Conservation (phyloP, 2,113 vertebrate species). For the Tyrannus savana region DNA sequence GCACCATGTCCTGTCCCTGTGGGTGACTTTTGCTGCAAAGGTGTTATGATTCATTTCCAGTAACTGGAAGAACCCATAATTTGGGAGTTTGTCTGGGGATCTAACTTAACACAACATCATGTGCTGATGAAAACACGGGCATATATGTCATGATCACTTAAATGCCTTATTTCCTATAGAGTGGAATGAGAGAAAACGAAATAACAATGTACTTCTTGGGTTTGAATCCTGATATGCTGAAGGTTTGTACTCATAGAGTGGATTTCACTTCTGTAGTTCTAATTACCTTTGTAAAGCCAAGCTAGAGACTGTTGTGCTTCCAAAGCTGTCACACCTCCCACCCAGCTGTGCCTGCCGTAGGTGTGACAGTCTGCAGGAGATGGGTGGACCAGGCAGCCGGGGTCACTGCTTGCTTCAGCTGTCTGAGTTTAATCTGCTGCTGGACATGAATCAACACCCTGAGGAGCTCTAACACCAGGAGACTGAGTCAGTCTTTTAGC, state of each 20-base stretch:
- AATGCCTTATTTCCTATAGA: neutral
- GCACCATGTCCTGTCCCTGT: neutral
- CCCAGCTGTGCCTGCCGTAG: neutral
- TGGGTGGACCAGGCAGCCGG: neutral
- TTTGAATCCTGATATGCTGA: neutral
- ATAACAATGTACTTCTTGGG: neutral
- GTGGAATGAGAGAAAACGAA: neutral
- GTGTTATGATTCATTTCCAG: neutral
- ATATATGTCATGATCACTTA: neutral
- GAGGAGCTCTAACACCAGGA: conserved; percentile 4
- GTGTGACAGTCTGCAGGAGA: conserved; percentile 12
- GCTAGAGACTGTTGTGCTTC: neutral
- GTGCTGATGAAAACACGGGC: neutral
- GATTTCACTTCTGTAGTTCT: neutral
- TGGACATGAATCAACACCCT: conserved; percentile 40
- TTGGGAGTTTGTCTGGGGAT: neutral
- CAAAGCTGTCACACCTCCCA: neutral
- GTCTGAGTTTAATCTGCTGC: neutral
- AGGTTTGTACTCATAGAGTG: neutral
- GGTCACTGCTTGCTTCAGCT: neutral
- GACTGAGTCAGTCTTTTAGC: conserved; percentile 35
- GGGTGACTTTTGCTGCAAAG: neutral
- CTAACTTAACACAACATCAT: neutral
- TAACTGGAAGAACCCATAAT: neutral
- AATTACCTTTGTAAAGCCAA: neutral